Evolutionary conservation across 2,888 invertebrate species (phyloP), one percentile per base, ranked within the genome.

Genomic region (Agrilus cyanescens): DNA sequence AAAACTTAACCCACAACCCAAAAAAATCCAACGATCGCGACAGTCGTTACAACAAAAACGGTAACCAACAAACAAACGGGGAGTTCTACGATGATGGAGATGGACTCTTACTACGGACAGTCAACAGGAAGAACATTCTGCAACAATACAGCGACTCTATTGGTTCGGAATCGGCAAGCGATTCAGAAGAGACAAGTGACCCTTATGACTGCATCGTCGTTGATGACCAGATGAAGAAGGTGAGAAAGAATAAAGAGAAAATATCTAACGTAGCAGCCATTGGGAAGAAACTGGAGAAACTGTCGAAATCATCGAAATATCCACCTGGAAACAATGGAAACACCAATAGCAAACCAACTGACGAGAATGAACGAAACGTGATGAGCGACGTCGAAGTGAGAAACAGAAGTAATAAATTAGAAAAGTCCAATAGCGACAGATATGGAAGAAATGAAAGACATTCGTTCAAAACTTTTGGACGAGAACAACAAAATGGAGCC

Each of bases 131-230:
- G 61, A 81, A 82, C 61, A 82, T 82, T 52, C 65, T 82, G 20
- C 81, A 81, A 57, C 80, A 79, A 62, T 82, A 82, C 59, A 75
- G 76, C 52, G 71, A 71, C 50, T 64, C 59, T 4, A 69, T 72
- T 56, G 72, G 71, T 49, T 76, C 77, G 48, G 80, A 80, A 57
- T 77, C 80, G 7, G 80, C 78, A 51, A 72, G 72, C 32, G 65
- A 66, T 47, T 81, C 81, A 38, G 74, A 76, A 52, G 72, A 74
- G 55, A 80, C 80, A 37, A 82, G 80, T 57, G 82, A 81, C 37
- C 81, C 80, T 20, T 81, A 82, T 53, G 82, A 82, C 59, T 87
- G 87, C 59, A 87, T 88, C 52, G 82, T 89, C 40, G 85, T 88
- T 18, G 85, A 87, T 53, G 87, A 88, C 66, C 62, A 72, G 46